Base-by-base conservation (phyloP, 1,140 invertebrate genomes). In the Drosophila simulans region DNA sequence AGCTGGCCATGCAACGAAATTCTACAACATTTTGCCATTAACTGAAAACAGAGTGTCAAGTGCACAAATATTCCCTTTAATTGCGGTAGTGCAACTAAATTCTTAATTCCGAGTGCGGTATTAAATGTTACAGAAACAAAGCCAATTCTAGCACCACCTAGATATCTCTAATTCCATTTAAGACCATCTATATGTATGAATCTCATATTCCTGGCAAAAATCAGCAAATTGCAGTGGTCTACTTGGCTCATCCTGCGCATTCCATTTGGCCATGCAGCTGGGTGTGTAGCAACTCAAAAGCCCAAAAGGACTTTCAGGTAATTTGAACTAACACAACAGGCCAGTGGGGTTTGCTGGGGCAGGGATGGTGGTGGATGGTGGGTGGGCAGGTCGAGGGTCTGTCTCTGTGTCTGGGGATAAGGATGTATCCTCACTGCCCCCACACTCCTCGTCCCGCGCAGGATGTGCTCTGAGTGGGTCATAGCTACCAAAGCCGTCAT, bases 251-350 rank as follows among this genome's bases (percentile, higher is more conserved):
- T 11, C 25, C 46, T 3, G 11, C 31, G 22, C 43, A n/a, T 12
- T 22, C 35, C 39, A 4, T 39, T 52, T 27, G 7, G 25, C 43
- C 52, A 17, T 74, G 48, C 40, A 52, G 60, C 53, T 69, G 12
- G 22, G 17, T 17, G 15, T 58, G 70, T 46, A 65, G 69, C 63
- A 77, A 46, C 58, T 58, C 31, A 39, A 83, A 89, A 77, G 58
- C 75, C 84, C 76, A 79, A 51, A 76, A 76, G 79, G 80, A 86
- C 76, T 76, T 77, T 78, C 79, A 72, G 84, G 76, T 83, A 86
- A 88, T 86, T 83, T 86, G 60, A 82, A 71, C 83, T 79, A 86
- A 80, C 56, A 71, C 57, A 80, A 64, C 65, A 69, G 51, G 39
- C 76, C 53, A 49, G 55, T 52, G 5, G 15, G 12, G 22, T 5